These are phyloP conservation scores for Sula dactylatra DNA, from an alignment of 2,113 vertebrate genomes.

Conservation along the genomic window DNA sequence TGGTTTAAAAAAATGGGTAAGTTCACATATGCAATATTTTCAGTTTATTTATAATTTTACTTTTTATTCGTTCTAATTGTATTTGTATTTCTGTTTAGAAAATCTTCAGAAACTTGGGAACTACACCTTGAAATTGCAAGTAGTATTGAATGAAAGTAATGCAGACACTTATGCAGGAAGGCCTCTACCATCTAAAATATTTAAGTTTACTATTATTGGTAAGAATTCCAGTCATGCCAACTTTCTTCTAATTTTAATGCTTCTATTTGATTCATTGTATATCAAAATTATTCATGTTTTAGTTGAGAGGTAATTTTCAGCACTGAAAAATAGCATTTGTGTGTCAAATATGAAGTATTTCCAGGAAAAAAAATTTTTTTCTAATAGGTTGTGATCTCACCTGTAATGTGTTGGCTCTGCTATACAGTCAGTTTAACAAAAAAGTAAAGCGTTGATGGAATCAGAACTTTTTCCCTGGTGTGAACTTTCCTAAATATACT, in stretches of 20 bases:
- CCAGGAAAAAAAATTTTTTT: neutral
- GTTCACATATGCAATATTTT: conserved; percentile 18
- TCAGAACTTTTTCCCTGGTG: neutral
- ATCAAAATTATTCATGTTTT: neutral
- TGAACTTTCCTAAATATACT: neutral
- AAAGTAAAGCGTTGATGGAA: neutral
- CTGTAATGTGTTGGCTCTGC: neutral
- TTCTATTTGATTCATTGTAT: neutral
- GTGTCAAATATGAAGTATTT: neutral
- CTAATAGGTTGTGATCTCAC: neutral
- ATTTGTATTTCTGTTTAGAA: conserved; percentile 73
- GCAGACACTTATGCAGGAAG: conserved; percentile 76
- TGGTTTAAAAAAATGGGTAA: conserved; percentile 94
- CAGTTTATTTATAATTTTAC: neutral
- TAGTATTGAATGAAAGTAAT: conserved; percentile 80
- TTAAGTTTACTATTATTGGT: conserved; percentile 88
- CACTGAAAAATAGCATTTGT: neutral
- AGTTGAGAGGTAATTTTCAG: neutral
- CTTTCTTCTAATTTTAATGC: neutral
- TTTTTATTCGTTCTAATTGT: conserved; percentile 11
- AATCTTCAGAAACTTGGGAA: conserved; percentile 80
- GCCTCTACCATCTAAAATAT: conserved; percentile 79
- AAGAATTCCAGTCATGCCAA: conserved; percentile 12
- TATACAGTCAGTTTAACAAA: neutral
- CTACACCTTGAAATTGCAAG: conserved; percentile 85